A percentile compares a stretch with the other conserved stretches of the same genome.
Evolutionary conservation across 2,888 invertebrate species (phyloP).

Genomic region (Stenchaetothrips biformis): DNA sequence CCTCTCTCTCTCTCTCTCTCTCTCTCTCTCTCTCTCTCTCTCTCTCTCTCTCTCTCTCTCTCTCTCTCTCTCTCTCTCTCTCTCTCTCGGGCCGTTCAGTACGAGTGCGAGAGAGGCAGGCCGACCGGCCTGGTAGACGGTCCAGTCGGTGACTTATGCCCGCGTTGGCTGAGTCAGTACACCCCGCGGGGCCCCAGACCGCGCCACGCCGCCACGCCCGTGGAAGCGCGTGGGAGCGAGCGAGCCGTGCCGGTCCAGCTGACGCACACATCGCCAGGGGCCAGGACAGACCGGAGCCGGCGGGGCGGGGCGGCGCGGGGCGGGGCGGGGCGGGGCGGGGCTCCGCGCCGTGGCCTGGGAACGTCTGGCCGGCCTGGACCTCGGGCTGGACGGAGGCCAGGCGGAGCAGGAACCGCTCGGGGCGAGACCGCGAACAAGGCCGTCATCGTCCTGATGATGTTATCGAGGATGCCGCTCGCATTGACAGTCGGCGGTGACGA

Average conservation of each 20-base stretch:
- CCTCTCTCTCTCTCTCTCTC: no score
- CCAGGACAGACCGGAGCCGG: neutral
- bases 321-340: neutral
- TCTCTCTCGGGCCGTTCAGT: neutral
- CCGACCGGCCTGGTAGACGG: neutral
- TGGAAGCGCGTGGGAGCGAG: conserved; percentile 3
- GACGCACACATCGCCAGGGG: neutral
- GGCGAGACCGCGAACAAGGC: neutral
- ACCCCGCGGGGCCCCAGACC: neutral
- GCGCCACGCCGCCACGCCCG: no score
- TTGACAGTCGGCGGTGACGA: no score
- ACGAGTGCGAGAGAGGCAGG: neutral
- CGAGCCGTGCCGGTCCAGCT: neutral
- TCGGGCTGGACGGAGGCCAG: neutral
- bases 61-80: neutral
- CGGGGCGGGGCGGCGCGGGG: neutral
- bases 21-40: no score
- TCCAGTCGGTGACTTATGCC: neutral
- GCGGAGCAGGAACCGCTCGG: neutral
- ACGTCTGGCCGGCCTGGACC: neutral
- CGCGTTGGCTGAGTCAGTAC: neutral
- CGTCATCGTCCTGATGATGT: neutral
- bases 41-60: no score
- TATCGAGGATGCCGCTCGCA: neutral
- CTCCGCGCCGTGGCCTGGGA: neutral